Evolutionary conservation across 1,140 invertebrate genomes (phyloP), one percentile per base, ranked within the genome.

Genomic region (Palaemon carinicauda): DNA sequence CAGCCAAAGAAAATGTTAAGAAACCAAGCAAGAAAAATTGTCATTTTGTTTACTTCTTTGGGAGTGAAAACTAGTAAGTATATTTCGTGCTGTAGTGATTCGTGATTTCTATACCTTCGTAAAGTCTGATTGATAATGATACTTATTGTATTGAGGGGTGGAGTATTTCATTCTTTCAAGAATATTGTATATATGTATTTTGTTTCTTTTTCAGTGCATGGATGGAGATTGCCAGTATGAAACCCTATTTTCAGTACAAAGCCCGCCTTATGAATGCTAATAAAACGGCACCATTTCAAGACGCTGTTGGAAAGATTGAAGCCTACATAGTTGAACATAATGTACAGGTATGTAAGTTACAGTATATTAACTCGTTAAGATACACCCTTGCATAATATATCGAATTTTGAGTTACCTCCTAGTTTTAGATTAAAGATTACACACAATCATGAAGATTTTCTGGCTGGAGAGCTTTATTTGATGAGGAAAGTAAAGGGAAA

Each of bases 31-130:
- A 92, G 54, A 92, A 92, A 82, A 93, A 93, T 86, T 89, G 94
- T 79, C 95, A 97, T 89, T 98, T 96, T 92, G 96, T 98, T 87
- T 98, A 95, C 92, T 98, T 98, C 92, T 98, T 97, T 93, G 97
- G 97, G 74, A 95, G 95, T 52, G 95, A 97, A 89, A 98, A 98
- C 92, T 98, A 96, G 96, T 97, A 93, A 97, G 96, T 95, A 91
- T 31, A 87, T 87, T n/a, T 51, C 56, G 56, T 56, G 54, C 24
- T n/a, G 51, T 54, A 41, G 41, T 41, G 41, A 41, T 9, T 41
- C 7, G 3, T 41, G 0, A 41, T 41, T 41, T 41, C 5, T 9
- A 41, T 5, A 41, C 41, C 12, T 4, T 4, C n/a, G n/a, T n/a
- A n/a, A 41, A 41, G 41, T 41, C 12, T 41, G 41, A 12, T 5